phyloP scores from a whole-genome alignment of 2,113 vertebrate species.

The Phycodurus eques region DNA sequence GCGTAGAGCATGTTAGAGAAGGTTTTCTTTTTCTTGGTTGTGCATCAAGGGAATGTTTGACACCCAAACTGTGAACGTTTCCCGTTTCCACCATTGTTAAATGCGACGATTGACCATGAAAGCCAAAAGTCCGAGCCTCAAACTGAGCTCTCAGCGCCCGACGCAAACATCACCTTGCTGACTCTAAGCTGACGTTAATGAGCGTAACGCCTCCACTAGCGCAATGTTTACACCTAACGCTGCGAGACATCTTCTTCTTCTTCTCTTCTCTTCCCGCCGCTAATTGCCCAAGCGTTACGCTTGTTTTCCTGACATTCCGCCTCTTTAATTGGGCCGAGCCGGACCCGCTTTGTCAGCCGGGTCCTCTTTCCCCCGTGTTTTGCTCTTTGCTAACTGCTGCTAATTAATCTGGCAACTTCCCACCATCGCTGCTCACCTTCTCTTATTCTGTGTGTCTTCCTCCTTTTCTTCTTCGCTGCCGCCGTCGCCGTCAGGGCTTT shows the following conservation, averaged over 20 bases:
- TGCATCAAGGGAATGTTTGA: neutral
- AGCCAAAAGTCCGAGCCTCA: neutral
- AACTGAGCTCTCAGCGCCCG: neutral
- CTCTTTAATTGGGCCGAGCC: constrained; percentile 61
- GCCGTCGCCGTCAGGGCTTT: constrained; percentile 70
- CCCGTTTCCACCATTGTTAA: neutral
- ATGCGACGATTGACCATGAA: neutral
- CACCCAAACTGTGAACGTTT: neutral
- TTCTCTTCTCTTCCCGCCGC: constrained; percentile 4
- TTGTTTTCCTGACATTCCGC: constrained; percentile 52
- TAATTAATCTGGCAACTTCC: constrained; percentile 64
- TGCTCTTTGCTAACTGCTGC: constrained; percentile 65
- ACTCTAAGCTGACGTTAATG: neutral
- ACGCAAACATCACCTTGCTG: neutral
- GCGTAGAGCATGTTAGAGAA: too few relatives aligned
- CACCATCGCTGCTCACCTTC: constrained; percentile 26
- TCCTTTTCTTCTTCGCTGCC: constrained; percentile 31
- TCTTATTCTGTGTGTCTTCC: constrained; percentile 23
- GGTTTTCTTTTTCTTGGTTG: neutral
- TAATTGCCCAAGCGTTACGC: constrained; percentile 51
- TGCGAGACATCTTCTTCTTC: neutral
- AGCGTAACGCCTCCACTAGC: neutral
- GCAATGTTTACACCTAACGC: constrained; percentile 1
- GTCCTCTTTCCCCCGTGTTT: constrained; percentile 42
- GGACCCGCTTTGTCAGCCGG: constrained; percentile 53